These are phyloP conservation scores for Leptoclinus maculatus DNA, from an alignment of 2,797 vertebrate genomes.

Conservation along the genomic window DNA sequence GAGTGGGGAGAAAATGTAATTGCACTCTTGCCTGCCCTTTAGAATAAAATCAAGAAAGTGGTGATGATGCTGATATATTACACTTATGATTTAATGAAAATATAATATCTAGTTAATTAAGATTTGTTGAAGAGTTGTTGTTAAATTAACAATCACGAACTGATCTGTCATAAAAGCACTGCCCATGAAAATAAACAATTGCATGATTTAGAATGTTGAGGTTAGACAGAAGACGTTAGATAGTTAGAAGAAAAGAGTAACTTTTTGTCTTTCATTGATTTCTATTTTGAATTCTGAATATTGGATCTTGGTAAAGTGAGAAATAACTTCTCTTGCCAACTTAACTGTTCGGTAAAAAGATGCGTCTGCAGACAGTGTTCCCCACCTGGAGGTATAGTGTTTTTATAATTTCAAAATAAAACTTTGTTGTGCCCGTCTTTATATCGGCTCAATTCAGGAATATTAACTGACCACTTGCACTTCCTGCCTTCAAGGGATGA, in stretches of 20 bases:
- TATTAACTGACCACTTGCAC: slow-evolving; percentile 47
- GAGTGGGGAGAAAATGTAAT: slow-evolving; percentile 1
- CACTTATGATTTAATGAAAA: neutral
- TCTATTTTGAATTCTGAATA: neutral
- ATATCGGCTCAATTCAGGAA: slow-evolving; percentile 20
- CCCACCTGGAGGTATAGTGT: slow-evolving; percentile 27
- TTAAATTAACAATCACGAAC: neutral
- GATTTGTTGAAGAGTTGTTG: neutral
- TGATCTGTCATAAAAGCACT: neutral
- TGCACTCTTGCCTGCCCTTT: slow-evolving; percentile 3
- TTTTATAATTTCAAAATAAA: slow-evolving; percentile 11
- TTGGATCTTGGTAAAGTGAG: neutral
- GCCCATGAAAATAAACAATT: neutral
- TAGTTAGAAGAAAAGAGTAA: neutral
- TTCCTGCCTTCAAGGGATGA: slow-evolving; percentile 47
- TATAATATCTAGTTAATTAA: neutral
- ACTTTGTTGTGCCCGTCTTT: slow-evolving; percentile 41
- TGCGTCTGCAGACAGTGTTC: slow-evolving; percentile 18
- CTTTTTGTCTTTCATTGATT: slow-evolving; percentile 3
- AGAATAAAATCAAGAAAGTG: neutral
- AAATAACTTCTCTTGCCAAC: neutral
- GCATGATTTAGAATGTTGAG: neutral
- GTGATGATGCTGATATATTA: neutral
- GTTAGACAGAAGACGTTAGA: neutral
- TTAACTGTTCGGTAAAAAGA: neutral